Evolutionary conservation across 1,140 invertebrate species (phyloP), one percentile per base, ranked within the genome.

Genomic region (Acromyrmex echinatior): DNA sequence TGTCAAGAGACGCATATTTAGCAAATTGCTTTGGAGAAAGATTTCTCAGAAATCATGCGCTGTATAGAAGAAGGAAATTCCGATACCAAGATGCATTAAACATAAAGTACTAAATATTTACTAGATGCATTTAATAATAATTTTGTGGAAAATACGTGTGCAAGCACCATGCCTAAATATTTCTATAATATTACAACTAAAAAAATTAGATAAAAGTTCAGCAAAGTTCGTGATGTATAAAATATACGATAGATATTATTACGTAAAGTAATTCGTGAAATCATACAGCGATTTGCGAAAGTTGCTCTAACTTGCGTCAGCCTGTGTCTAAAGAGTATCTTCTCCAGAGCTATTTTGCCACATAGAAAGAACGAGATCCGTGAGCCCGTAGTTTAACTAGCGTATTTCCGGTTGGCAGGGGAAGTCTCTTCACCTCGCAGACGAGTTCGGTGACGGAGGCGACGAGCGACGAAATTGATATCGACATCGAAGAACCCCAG

Each of bases 391-490:
- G 86, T 92, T 86, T 92, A 91, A 93, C 79, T 93, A 93, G 93
- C 60, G 90, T 92, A 86, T 93, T 94, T 93, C 91, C 92, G 90
- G 88, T 94, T 93, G 92, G 77, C 91, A 94, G 94, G 89, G 96
- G 95, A 60, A 96, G 96, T 80, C 94, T 97, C 63, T 96, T 97
- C 88, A 96, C 96, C 39, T 97, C 97, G 90, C 97, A 97, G 92
- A 97, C 96, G 5, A 97, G 97, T 93, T 97, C 96, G 49, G 96
- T 97, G 28, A 97, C 97, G 7, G 97, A 97, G 93, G 97, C 97
- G 4, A 96, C 96, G 14, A 97, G 97, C 87, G 97, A 97, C 90
- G 97, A 97, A 91, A 97, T 97, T 80, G 97, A 97, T 94, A 96
- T 97, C 84, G 97, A 97, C 91, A 94, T 94, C 74, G 96, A 96